Conservation (phyloP, 2,797 vertebrate genomes). For the Silurus aristotelis region DNA sequence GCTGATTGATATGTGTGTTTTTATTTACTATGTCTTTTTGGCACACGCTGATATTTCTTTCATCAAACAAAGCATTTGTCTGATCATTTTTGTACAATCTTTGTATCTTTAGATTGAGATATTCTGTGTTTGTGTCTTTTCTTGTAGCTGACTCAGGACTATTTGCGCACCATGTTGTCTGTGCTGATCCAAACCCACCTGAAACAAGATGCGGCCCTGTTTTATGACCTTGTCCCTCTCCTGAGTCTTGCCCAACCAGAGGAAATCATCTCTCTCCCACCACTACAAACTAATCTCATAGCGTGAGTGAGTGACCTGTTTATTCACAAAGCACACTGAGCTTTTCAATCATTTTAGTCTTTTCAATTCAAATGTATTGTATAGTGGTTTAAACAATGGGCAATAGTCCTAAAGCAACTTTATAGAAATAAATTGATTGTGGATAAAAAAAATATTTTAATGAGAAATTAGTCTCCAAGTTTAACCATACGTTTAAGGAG, state of each 20-base stretch:
- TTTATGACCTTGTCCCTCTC: slow-evolving; percentile 69
- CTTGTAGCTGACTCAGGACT: slow-evolving; percentile 66
- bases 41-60: neutral
- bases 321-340: too few species aligned
- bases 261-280: slow-evolving; percentile 71
- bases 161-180: slow-evolving; percentile 71
- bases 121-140: neutral
- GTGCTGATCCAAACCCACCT: slow-evolving; percentile 72
- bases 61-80: neutral
- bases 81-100: too few species aligned
- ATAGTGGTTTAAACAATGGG: too few species aligned
- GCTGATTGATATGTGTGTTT: too few species aligned
- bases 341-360: neutral
- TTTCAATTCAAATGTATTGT: too few species aligned
- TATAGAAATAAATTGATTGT: too few species aligned
- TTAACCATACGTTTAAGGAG: too few species aligned
- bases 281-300: slow-evolving; percentile 60
- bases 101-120: neutral
- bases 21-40: neutral
- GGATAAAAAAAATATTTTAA: too few species aligned
- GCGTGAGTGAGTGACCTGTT: slow-evolving; percentile 65
- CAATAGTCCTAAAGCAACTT: too few species aligned
- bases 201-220: slow-evolving; percentile 64
- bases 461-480: too few species aligned
- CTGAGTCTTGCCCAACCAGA: slow-evolving; percentile 61